Evolutionary conservation across 2,888 invertebrate genomes (phyloP).

Genomic region (Listrodromus nycthemerus): DNA sequence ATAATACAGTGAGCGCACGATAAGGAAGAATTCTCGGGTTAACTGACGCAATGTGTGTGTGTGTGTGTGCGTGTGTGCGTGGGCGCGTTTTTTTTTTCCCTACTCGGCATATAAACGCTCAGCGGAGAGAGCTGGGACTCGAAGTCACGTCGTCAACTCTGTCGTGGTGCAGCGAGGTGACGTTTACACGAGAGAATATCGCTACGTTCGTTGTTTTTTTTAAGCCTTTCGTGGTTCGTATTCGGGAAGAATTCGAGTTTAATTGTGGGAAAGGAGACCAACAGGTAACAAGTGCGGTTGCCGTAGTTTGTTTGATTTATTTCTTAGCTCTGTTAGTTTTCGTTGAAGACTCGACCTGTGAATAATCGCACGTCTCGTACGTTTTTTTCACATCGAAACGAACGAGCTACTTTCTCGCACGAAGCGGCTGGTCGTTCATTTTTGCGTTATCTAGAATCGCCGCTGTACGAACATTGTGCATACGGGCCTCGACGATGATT

Average conservation of each 20-base stretch:
- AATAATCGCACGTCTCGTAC: neutral
- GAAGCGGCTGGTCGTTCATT: constrained; percentile 58
- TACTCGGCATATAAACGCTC: neutral
- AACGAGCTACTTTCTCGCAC: constrained; percentile 52
- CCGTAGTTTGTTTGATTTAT: neutral
- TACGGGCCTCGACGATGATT: constrained; percentile 27
- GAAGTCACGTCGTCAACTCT: constrained; percentile 19
- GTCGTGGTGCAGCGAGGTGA: neutral
- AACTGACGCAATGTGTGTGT: neutral
- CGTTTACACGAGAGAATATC: constrained; percentile 9
- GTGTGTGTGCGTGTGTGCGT: no score
- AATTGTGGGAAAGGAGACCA: neutral
- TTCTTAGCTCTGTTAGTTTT: neutral
- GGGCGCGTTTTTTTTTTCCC: neutral
- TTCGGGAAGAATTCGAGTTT: neutral
- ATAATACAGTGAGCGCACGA: neutral
- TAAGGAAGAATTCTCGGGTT: constrained; percentile 1
- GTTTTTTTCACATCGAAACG: neutral
- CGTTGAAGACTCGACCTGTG: neutral
- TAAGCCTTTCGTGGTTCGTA: neutral
- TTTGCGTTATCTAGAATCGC: constrained; percentile 56
- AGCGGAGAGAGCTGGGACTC: neutral
- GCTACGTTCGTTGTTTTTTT: constrained; percentile 2
- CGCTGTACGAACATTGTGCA: constrained; percentile 8
- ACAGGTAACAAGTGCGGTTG: neutral